Conservation (phyloP, 2,888 invertebrate species). For the Metopia argyrocephala region DNA sequence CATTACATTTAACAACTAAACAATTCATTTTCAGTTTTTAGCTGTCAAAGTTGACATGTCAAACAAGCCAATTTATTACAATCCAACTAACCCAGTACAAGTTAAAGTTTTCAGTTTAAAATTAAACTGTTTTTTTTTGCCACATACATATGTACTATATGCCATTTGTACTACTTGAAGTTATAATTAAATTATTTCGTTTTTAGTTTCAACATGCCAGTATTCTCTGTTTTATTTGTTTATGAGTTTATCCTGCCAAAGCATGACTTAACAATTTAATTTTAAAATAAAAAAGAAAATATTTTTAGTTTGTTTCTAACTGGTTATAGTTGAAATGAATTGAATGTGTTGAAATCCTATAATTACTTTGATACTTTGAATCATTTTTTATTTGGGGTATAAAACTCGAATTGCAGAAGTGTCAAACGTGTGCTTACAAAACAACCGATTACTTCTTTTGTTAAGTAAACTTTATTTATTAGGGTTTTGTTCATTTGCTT, state of each 20-base stretch:
- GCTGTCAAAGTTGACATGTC: constrained; percentile 60
- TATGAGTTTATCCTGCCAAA: neutral
- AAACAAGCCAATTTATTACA: constrained; percentile 56
- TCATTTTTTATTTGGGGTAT: neutral
- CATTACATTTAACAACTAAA: neutral
- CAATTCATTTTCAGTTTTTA: neutral
- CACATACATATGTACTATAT: constrained; percentile 11
- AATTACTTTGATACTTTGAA: constrained; percentile 52
- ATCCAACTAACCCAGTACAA: neutral
- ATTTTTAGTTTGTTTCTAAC: neutral
- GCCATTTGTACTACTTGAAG: constrained; percentile 32
- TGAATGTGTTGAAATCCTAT: constrained; percentile 41
- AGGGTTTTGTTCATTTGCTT: too few species aligned
- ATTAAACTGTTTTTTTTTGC: constrained; percentile 42
- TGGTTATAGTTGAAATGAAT: neutral
- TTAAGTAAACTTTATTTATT: neutral
- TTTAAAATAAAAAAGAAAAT: constrained; percentile 18
- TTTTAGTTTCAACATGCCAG: neutral
- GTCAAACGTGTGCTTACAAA: neutral
- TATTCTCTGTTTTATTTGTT: neutral
- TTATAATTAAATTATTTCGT: constrained; percentile 49
- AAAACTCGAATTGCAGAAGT: neutral
- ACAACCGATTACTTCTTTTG: neutral
- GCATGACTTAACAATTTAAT: constrained; percentile 53
- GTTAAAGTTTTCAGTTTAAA: constrained; percentile 24